A percentile compares a stretch with the other conserved stretches of the same genome.
Conservation (phyloP, 1,140 invertebrate species). For the Triops cancriformis region DNA sequence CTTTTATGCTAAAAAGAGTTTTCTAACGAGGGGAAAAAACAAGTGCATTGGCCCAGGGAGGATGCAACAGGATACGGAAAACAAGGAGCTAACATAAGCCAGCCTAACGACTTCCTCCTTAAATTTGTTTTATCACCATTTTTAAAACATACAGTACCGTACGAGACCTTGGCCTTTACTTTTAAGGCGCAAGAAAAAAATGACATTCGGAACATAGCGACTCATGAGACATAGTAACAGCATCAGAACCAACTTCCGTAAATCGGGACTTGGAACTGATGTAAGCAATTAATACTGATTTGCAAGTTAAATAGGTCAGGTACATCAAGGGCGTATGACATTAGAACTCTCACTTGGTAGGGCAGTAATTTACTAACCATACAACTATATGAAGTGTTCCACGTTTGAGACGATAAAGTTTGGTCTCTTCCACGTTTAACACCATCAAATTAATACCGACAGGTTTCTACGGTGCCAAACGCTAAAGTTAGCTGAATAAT, state of each 20-base stretch:
- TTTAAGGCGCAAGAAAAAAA: neutral
- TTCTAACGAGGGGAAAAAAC: neutral
- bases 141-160: neutral
- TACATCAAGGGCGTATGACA: too few species aligned
- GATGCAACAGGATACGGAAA: constrained; percentile 5
- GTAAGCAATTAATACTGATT: too few species aligned
- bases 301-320: too few species aligned
- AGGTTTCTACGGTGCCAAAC: too few species aligned
- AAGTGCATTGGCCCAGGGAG: constrained; percentile 8
- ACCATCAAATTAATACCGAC: too few species aligned
- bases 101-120: neutral
- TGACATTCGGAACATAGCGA: neutral
- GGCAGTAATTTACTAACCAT: too few species aligned
- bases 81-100: neutral
- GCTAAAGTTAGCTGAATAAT: too few species aligned
- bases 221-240: neutral
- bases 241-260: neutral
- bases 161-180: constrained; percentile 4
- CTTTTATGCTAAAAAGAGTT: neutral
- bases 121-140: neutral
- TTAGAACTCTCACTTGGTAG: too few species aligned
- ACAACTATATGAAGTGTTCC: too few species aligned
- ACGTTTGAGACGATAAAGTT: too few species aligned
- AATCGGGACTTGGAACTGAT: neutral
- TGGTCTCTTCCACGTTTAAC: too few species aligned